Percentiles rank a stretch among this genome's conserved stretches.
Evolutionary conservation across 2,797 vertebrate species (phyloP).

Genomic region (Megaceryle alcyon): DNA sequence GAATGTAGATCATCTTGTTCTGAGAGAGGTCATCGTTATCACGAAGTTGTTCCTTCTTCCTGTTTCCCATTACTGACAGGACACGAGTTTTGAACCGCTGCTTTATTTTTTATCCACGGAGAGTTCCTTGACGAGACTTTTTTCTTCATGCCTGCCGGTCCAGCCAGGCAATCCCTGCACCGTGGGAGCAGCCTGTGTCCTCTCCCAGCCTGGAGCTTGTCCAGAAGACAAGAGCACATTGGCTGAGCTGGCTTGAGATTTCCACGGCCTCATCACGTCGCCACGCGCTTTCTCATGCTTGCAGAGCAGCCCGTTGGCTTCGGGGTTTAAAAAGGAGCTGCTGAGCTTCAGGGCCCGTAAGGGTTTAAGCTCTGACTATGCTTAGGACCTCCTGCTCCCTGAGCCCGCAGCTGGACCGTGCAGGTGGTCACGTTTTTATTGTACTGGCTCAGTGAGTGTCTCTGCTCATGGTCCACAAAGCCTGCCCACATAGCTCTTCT

Average conservation of each 20-base stretch:
- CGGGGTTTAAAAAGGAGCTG: too few relatives aligned
- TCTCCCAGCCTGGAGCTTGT: background rate
- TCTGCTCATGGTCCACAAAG: background rate
- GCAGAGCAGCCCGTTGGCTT: background rate
- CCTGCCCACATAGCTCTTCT: background rate
- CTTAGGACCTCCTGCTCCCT: too few relatives aligned
- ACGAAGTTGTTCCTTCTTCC: background rate
- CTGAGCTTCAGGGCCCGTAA: background rate
- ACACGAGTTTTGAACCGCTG: background rate
- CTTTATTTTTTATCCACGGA: background rate
- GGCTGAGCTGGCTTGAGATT: background rate
- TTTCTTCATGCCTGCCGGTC: background rate
- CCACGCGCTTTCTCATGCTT: background rate
- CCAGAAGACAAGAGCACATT: background rate
- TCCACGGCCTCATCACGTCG: accelerated
- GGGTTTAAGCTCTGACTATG: too few relatives aligned
- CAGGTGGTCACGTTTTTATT: background rate
- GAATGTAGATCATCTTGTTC: background rate
- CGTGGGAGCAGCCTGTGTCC: background rate
- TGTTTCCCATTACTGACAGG: background rate
- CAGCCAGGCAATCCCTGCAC: background rate
- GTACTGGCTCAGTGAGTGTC: background rate
- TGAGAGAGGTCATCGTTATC: background rate
- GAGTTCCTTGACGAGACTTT: background rate
- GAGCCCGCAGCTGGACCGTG: too few relatives aligned